A percentile compares a stretch with the other conserved stretches of the same genome.
These are phyloP conservation scores for Coregonus clupeaformis DNA, from an alignment of 2,113 vertebrate species.

Conservation along the genomic window DNA sequence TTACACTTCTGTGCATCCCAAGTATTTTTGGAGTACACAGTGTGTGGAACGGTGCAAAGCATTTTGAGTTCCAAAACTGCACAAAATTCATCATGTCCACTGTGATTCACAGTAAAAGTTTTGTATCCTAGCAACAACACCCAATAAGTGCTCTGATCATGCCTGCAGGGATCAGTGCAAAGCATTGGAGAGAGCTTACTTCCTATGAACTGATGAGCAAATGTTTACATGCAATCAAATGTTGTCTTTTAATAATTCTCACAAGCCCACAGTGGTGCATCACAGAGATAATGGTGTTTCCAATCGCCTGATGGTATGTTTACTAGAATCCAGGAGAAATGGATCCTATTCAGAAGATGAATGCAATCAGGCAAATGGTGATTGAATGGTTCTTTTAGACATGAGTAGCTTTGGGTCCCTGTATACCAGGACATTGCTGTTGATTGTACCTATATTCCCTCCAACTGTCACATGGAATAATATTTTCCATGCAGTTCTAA, in stretches of 20 bases:
- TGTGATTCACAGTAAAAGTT: conserved; percentile 41
- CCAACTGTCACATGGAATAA: background rate
- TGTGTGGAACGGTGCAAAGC: conserved; percentile 51
- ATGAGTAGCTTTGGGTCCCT: background rate
- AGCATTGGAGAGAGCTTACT: conserved; percentile 10
- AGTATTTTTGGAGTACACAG: conserved; percentile 63
- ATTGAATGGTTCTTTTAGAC: background rate
- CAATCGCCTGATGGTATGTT: background rate
- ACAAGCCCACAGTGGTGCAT: background rate
- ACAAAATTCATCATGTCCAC: conserved; percentile 45
- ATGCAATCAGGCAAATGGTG: background rate
- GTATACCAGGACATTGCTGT: background rate
- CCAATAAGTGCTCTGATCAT: background rate
- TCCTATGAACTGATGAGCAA: background rate
- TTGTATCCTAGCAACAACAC: conserved; percentile 36
- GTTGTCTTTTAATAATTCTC: background rate
- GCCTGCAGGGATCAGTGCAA: conserved; percentile 2
- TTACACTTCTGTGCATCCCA: conserved; percentile 47
- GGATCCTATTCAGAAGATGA: background rate
- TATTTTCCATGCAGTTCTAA: background rate
- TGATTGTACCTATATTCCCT: background rate
- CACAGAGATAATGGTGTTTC: too few relatives aligned
- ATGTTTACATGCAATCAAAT: conserved; percentile 2
- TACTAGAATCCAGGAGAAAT: background rate
- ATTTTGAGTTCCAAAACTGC: conserved; percentile 55